Evolutionary conservation across 2,888 invertebrate species (phyloP).

Genomic region (Oxycera nigricornis): DNA sequence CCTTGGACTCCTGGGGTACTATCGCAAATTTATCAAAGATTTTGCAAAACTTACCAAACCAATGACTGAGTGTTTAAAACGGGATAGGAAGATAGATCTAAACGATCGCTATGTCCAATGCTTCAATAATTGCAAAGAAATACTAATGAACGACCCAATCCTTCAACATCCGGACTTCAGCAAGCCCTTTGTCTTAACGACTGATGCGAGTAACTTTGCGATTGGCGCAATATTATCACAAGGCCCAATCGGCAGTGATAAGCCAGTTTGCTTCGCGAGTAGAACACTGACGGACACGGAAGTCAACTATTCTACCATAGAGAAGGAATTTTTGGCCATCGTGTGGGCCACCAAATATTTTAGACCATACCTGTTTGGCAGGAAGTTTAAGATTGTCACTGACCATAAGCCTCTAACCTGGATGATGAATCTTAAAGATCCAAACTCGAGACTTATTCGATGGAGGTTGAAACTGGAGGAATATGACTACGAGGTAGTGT

Average conservation of each 20-base stretch:
- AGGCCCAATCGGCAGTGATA: constrained; percentile 40
- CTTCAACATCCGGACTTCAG: constrained; percentile 4
- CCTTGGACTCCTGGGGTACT: background rate
- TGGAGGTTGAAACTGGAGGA: too few relatives aligned
- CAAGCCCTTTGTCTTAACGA: constrained; percentile 7
- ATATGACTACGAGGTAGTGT: too few relatives aligned
- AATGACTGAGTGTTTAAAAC: background rate
- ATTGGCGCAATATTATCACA: background rate
- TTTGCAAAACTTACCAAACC: constrained; percentile 15
- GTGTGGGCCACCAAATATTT: constrained; percentile 55
- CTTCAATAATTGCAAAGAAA: background rate
- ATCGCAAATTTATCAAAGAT: constrained; percentile 8
- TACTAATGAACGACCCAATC: background rate
- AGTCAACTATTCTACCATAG: constrained; percentile 51
- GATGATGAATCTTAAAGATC: constrained; percentile 25
- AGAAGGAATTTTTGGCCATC: constrained; percentile 54
- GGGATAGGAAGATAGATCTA: background rate
- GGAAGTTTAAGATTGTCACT: constrained; percentile 40
- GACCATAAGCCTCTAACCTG: constrained; percentile 39
- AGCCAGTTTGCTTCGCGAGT: constrained; percentile 51
- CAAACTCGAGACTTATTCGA: too few relatives aligned
- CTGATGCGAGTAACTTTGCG: constrained; percentile 7
- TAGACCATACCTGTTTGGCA: constrained; percentile 54
- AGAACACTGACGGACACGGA: constrained; percentile 45
- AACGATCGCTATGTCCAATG: background rate